A percentile compares a stretch with the other conserved stretches of the same genome.
Conservation (phyloP, 2,888 invertebrate species). For the Diarsia rubi region DNA sequence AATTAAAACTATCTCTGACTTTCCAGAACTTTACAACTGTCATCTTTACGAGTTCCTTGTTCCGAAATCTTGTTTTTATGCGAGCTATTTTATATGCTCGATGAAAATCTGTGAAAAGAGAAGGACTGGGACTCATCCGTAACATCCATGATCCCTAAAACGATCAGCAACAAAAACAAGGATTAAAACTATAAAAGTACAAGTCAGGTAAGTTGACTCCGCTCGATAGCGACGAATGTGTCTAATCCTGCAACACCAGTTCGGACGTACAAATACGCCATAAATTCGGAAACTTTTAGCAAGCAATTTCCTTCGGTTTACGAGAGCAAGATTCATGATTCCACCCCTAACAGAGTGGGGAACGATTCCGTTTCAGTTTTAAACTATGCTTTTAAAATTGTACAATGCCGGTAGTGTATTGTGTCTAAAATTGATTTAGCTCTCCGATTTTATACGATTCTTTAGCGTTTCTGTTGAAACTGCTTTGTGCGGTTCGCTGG, state of each 20-base stretch:
- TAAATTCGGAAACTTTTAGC: conserved; percentile 88
- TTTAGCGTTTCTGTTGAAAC: conserved; percentile 28
- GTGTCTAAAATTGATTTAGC: conserved; percentile 62
- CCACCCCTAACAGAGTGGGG: conserved; percentile 63
- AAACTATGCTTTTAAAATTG: conserved; percentile 72
- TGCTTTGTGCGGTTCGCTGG: conserved; percentile 1
- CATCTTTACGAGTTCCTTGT: conserved; percentile 34
- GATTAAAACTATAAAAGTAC: conserved; percentile 43
- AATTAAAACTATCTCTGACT: conserved; percentile 27
- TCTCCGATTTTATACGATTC: conserved; percentile 35
- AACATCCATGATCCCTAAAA: background rate
- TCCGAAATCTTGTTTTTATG: conserved; percentile 10
- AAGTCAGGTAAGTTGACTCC: conserved; percentile 52
- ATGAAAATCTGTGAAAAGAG: background rate
- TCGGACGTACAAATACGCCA: conserved; percentile 82
- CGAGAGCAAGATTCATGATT: conserved; percentile 85
- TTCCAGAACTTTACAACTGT: conserved; percentile 22
- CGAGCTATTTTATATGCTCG: background rate
- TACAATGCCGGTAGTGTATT: conserved; percentile 48
- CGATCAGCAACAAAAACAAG: conserved; percentile 16
- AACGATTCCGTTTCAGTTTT: conserved; percentile 66
- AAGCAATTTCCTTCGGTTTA: conserved; percentile 87
- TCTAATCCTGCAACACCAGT: conserved; percentile 71
- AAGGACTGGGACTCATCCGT: background rate
- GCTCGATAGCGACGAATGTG: conserved; percentile 60